Evolutionary conservation across 2,113 vertebrate genomes (phyloP), one percentile per base, ranked within the genome.

Genomic region (Nestor notabilis): DNA sequence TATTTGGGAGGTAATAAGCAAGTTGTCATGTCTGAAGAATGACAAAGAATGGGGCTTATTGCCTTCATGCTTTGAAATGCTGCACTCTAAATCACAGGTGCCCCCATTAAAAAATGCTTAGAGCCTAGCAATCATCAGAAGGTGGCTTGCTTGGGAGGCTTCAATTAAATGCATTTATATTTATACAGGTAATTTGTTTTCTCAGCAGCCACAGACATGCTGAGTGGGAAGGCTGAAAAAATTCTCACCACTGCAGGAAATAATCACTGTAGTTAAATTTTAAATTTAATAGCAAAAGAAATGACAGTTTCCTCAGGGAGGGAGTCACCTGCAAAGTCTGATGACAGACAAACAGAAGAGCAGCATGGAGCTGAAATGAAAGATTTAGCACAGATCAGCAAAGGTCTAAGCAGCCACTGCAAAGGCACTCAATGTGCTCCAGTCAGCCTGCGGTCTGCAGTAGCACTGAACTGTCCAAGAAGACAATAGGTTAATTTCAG

Each of bases 171-270:
- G 41, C 68, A 47, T 87, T 95, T 92, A 11, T 94, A 74, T 91
- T 93, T 91, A 56, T 77, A 43, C 35, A 87, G 72, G 83, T 90
- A 83, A 94, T 93, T 90, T 84, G 79, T 96, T 87, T 96, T 87
- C 79, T 92, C 64, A 75, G 19, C 64, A 81, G 82, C 55, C 39
- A 52, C 46, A 88, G 87, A 64, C 75, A 37, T n/a, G 10, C 53
- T 80, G 91, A 76, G 89, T 87, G 84, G 63, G 87, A 95, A 93
- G 82, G 53, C 71, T 91, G 87, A 83, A 78, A 88, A 87, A 95
- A 50, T 58, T 65, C 63, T 95, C 55, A 79, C 58, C 43, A 4
- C 55, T 74, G 35, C 75, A 79, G 74, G 63, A 89, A 92, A 74
- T 68, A 94, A 96, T 68, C 65, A 29, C 72, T 52, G 64, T 71